Evolutionary conservation across 2,797 vertebrate genomes (phyloP).

Genomic region (Cyprinodon diabolis): DNA sequence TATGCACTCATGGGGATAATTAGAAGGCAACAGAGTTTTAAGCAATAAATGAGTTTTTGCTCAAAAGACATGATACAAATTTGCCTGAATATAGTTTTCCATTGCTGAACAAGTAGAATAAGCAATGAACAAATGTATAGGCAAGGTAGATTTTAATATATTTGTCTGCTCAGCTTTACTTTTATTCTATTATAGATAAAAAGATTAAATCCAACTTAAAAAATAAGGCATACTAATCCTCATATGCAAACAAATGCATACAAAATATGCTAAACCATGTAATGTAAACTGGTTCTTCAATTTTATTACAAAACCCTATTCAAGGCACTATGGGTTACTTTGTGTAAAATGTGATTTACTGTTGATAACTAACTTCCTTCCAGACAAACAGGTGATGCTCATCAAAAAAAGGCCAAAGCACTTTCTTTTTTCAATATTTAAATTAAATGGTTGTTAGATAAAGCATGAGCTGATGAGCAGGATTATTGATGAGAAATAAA

Average conservation of each 20-base stretch:
- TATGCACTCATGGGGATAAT: constrained; percentile 24
- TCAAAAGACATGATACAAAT: background rate
- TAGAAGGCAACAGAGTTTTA: constrained; percentile 14
- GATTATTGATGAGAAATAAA: too few species aligned
- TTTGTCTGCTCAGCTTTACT: background rate
- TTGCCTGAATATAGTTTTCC: constrained; percentile 1
- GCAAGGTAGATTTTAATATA: background rate
- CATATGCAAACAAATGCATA: background rate
- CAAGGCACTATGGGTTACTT: too few species aligned
- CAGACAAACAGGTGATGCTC: too few species aligned
- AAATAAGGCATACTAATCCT: background rate
- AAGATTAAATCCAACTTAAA: background rate
- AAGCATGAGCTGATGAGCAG: too few species aligned
- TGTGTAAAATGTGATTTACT: background rate
- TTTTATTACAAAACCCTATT: too few species aligned
- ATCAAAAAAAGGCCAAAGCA: too few species aligned
- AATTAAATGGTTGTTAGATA: too few species aligned
- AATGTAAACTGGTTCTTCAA: background rate
- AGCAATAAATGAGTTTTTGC: background rate
- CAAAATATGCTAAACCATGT: background rate
- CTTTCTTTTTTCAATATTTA: too few species aligned
- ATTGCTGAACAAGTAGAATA: background rate
- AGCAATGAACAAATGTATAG: too few species aligned
- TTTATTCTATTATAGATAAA: background rate
- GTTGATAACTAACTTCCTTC: background rate